Evolutionary conservation across 2,797 vertebrate species (phyloP), one percentile per base, ranked within the genome.

Genomic region (Scyliorhinus canicula): DNA sequence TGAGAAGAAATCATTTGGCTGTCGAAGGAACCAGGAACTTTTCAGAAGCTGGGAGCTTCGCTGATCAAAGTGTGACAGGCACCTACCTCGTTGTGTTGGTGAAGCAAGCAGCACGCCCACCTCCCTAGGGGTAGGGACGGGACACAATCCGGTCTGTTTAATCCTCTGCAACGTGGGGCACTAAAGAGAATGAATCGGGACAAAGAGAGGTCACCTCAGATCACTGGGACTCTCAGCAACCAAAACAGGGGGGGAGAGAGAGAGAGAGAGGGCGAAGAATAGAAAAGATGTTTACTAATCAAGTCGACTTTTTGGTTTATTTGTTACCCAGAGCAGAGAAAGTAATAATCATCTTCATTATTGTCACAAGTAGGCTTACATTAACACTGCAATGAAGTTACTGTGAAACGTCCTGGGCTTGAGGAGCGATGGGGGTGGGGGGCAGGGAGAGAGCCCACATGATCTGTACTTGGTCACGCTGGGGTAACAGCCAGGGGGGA

Each of bases 1-100:
- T 12, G 19, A 40, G 9, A 40, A 65, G 24, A 63, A 60, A 65
- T 65, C 26, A n/a, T 24, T 91, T 44, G 8, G 35, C 88, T 65
- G 88, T 3, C 50, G 50, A 12, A 55, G 47, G 50, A 55, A 50
- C 28, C 52, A 88, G 85, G 16, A 88, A n/a, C 28, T 19, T 88
- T 57, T 63, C 8, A 9, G n/a, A 26, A 63, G n/a, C 57, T 44
- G 52, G 55, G n/a, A n/a, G 21, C 60, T 26, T 63, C n/a, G n/a
- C 3, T 91, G 57, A 40, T 91, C 35, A n/a, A 44, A 65, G 88
- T 91, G 88, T 24, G n/a, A 40, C 6, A 65, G 88, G 57, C 57
- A 91, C n/a, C 88, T 91, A 91, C n/a, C 88, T 91, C 40, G 60
- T 91, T 65, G 88, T 63, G n/a, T 44, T 88, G 85, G 31, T 44